Evolutionary conservation across 2,888 invertebrate genomes (phyloP), one percentile per base, ranked within the genome.

Genomic region (Chesias legatella): DNA sequence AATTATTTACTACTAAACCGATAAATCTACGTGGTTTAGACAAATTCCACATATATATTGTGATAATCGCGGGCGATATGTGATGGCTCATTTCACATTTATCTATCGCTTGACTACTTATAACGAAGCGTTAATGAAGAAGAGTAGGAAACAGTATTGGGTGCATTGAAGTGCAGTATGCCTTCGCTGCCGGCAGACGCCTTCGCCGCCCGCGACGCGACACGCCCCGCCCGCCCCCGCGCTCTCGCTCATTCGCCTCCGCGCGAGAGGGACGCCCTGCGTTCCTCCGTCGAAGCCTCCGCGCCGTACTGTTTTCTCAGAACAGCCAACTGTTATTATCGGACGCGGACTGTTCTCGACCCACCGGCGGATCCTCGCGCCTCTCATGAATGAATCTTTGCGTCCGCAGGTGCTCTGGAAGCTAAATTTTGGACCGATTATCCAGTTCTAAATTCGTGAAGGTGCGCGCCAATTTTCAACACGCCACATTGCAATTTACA

Each of bases 271-370:
- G 84, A 84, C 63, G 53, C 53, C 56, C 71, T 66, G 67, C 73
- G 73, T n/a, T n/a, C n/a, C 77, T 73, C 81, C 82, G 71, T 57
- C 73, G 69, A 84, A 86, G 84, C 85, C 85, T 86, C 70, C 75
- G 61, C 72, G 73, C 73, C 63, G 67, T 67, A 73, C 72, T 69
- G 74, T 77, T 85, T 45, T 85, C 86, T 68, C 59, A 84, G 86
- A 85, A 85, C 84, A 84, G 75, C 79, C 80, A 83, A 84, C 82
- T 76, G 86, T 81, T 85, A 86, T 85, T 86, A 85, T 76, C 80
- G 66, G 68, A 60, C 67, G 69, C 66, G 75, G 81, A 78, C 81
- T 79, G 79, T 82, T 85, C 74, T 82, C 82, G 77, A 73, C 70
- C 73, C 73, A 72, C 73, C 68, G 73, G 65, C 67, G 69, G 67